Base-by-base conservation (phyloP, 2,113 vertebrate species). In the Helogale parvula region DNA sequence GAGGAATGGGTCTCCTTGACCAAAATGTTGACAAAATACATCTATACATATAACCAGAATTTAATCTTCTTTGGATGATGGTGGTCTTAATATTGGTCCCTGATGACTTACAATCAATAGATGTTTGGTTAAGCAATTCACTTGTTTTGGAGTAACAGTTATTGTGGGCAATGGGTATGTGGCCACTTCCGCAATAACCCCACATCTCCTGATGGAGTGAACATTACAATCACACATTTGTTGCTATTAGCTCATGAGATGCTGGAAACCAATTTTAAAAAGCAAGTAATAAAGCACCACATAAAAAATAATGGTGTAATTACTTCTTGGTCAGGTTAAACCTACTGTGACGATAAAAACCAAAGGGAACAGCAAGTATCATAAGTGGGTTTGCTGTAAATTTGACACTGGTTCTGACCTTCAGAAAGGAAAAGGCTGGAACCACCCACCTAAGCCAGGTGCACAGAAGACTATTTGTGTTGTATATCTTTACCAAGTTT, bases 221-320 rank as follows among this genome's bases (percentile, higher is more conserved):
- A 83, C 41, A 29, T 89, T 96, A 96, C 66, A 94, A 90, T 97
- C 97, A 50, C 82, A 92, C 93, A 81, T 97, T 97, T 94, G 97
- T 97, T 97, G 96, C 96, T 97, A 79, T 96, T 97, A 97, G 98
- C 94, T 96, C 85, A 74, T 38, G 88, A 96, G 97, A 97, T 95
- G 95, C 95, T 98, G 94, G 96, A 98, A 98, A 97, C 96, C 97
- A 97, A 98, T 98, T 98, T 96, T 98, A 85, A 97, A 98, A 97
- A 98, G 97, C 94, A 96, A 96, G 96, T 98, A 96, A 98, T 98
- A 98, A 98, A 97, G 97, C 88, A 96, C 93, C 95, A 98, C 97
- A 97, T 98, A 98, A 98, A 98, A 98, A 97, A 98, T 98, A 97
- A 98, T 95, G 95, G 88, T 94, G 96, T 97, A 97, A 98, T 98